Evolutionary conservation across 2,797 vertebrate species (phyloP).

Genomic region (Schizopygopsis malacanthus): DNA sequence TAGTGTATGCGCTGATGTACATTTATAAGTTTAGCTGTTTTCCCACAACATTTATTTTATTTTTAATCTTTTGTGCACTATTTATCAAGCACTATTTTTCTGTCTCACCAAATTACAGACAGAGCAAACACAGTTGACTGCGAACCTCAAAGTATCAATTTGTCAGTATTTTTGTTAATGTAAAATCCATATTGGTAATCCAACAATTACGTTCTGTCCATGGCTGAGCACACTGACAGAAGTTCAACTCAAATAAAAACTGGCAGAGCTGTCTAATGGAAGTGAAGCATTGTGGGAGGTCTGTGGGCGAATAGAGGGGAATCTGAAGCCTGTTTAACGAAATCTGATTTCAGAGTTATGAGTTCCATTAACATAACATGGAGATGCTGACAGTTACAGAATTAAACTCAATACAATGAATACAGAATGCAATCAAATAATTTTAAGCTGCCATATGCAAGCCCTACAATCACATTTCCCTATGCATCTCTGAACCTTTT

Average conservation of each 20-base stretch:
- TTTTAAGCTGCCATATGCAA: background rate
- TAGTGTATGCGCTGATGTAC: background rate
- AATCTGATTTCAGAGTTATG: background rate
- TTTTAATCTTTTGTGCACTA: background rate
- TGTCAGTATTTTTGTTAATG: conserved; percentile 23
- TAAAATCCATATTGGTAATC: conserved; percentile 4
- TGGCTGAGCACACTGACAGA: background rate
- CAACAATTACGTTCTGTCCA: background rate
- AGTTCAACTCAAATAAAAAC: conserved; percentile 11
- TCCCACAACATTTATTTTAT: background rate
- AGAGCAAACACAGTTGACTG: background rate
- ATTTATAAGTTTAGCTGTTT: background rate
- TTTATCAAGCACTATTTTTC: background rate
- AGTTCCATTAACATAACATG: background rate
- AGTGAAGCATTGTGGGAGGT: conserved; percentile 10
- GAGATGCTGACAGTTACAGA: background rate
- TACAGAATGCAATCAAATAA: background rate
- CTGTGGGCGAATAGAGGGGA: background rate
- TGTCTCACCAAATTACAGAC: background rate
- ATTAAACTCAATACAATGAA: conserved; percentile 1
- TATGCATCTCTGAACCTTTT: background rate
- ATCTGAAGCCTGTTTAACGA: background rate
- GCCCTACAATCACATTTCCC: background rate
- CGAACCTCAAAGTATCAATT: background rate
- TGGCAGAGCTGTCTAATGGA: conserved; percentile 7